Base-by-base conservation (phyloP, 2,113 vertebrate species). In the Cryptoleucopteryx plumbea region DNA sequence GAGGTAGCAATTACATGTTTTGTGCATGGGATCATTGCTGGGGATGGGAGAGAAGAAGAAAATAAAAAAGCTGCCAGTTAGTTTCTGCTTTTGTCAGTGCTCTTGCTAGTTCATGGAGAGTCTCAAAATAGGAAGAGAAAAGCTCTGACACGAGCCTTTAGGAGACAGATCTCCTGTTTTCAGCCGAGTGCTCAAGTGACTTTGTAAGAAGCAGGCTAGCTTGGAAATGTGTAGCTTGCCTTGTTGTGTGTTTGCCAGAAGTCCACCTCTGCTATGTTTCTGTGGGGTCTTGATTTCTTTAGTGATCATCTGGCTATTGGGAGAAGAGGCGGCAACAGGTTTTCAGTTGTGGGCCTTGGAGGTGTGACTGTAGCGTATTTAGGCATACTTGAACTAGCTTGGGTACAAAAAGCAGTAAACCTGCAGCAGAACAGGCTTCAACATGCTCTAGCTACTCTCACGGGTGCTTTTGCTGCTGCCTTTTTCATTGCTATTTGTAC, bases 261-360 rank as follows among this genome's bases (percentile, higher is more conserved):
- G 16, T 3, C 29, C 52, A 11, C 52, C 52, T 34, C 32, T 53
- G 13, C 48, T 21, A 1, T 19, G 11, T 15, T 22, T 10, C 27
- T 4, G 3, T 2, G 9, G 36, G 63, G 19, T 36, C 62, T 66
- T 20, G 2, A 5, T 21, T 56, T 56, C 53, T 27, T 27, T 7
- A 18, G 16, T 14, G 38, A 5, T 8, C 48, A 5, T 5, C 59
- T 0, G 3, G 6, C 12, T 48, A 0, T 3, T 26, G 72, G 40
- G 53, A 45, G 36, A 34, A 31, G 58, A 36, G 31, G 6, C 1
- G 1, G 48, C 65, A 38, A 1, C 6, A 3, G 34, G 32, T 34
- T 13, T 10, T 21, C 11, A 5, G 12, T 3, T 18, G 52, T n/a
- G 38, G 34, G 45, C 34, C 74, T 43, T 1, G 0, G 25, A 32